These are phyloP conservation scores for Ictidomys tridecemlineatus DNA, from an alignment of 2,113 vertebrate genomes.

Conservation along the genomic window DNA sequence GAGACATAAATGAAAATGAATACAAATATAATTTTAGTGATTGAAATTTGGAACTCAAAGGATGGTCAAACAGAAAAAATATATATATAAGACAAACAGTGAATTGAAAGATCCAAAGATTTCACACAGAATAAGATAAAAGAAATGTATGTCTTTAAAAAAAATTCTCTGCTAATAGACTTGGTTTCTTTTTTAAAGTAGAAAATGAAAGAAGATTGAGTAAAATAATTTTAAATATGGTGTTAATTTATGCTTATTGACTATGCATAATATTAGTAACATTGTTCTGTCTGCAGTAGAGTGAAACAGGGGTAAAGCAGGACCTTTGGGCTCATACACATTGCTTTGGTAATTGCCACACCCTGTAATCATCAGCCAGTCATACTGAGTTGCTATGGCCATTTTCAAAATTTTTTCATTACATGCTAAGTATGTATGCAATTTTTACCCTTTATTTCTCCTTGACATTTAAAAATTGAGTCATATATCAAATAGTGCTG, in stretches of 20 bases:
- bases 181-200: slow-evolving; percentile 58
- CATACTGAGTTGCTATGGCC: background rate
- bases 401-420: slow-evolving; percentile 26
- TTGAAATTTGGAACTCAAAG: background rate
- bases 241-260: slow-evolving; percentile 57
- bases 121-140: background rate
- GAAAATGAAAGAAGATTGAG: slow-evolving; percentile 34
- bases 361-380: background rate
- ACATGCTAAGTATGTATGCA: slow-evolving; percentile 15
- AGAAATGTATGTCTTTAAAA: background rate
- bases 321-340: slow-evolving; percentile 2
- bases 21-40: no score
- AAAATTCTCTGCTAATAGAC: slow-evolving; percentile 20
- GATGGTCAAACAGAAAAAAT: background rate
- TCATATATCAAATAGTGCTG: slow-evolving; percentile 13
- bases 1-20: no score
- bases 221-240: slow-evolving; percentile 41
- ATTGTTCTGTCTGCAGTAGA: background rate
- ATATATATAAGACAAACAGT: background rate
- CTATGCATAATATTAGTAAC: slow-evolving; percentile 13
- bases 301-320: background rate
- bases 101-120: background rate
- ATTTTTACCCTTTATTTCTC: background rate
- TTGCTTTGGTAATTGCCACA: slow-evolving; percentile 43
- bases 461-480: slow-evolving; percentile 35